A percentile compares a stretch with the other conserved stretches of the same genome.
Conservation (phyloP, 1,140 invertebrate species). For the Potamilus streckersoni region DNA sequence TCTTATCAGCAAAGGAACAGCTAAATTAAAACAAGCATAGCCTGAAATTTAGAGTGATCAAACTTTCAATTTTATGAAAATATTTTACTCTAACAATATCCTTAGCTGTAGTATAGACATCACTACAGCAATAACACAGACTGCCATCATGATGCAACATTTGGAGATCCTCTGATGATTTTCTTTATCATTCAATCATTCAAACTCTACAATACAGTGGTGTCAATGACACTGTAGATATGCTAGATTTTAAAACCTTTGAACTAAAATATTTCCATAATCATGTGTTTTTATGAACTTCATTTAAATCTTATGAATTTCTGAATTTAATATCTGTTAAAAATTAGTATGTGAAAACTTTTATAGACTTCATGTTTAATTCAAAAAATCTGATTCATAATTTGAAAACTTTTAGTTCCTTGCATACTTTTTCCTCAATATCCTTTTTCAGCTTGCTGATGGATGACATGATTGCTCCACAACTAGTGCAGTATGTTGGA, state of each 20-base stretch:
- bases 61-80: too few species aligned
- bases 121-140: too few species aligned
- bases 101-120: too few species aligned
- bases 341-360: background rate
- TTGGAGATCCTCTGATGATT: background rate
- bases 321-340: background rate
- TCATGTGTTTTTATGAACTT: background rate
- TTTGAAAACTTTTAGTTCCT: background rate
- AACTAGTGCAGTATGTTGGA: conserved; percentile 49
- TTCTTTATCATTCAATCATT: background rate
- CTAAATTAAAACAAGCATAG: too few species aligned
- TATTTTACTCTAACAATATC: too few species aligned
- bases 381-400: background rate
- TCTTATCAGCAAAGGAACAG: too few species aligned
- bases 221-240: background rate
- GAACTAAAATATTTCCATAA: background rate
- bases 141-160: too few species aligned
- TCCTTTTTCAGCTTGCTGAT: conserved; percentile 45
- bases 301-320: background rate
- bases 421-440: conserved; percentile 42
- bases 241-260: too few species aligned
- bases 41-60: too few species aligned
- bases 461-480: conserved; percentile 58
- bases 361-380: background rate
- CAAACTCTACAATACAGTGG: too few species aligned